A percentile compares a stretch with the other conserved stretches of the same genome.
These are phyloP conservation scores for Corythornis leucogaster DNA, from an alignment of 2,797 vertebrate genomes.

Conservation along the genomic window DNA sequence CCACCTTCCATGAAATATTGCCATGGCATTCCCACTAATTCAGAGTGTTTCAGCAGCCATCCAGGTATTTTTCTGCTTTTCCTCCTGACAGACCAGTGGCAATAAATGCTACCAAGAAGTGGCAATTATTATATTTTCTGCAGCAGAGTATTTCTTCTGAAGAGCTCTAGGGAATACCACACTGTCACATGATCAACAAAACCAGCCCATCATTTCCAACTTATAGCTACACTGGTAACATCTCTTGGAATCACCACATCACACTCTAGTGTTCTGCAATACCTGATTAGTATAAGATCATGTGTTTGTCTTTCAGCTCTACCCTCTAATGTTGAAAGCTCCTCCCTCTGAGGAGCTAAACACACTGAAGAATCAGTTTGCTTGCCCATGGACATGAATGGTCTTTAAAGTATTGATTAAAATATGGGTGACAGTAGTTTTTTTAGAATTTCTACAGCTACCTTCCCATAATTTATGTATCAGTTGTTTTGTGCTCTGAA, in stretches of 20 bases:
- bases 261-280: neutral
- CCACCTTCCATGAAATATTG: neutral
- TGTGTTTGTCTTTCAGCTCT: neutral
- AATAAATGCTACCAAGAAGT: neutral
- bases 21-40: neutral
- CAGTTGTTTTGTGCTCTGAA: neutral
- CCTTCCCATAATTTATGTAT: neutral
- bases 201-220: neutral
- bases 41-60: neutral
- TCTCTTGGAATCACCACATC: neutral
- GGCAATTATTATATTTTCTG: neutral
- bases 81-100: neutral
- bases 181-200: neutral
- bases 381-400: neutral
- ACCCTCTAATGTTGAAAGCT: neutral
- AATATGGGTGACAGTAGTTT: neutral
- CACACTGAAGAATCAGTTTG: neutral
- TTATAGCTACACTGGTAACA: rapidly evolving
- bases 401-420: neutral
- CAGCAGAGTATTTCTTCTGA: neutral
- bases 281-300: neutral
- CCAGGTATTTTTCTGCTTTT: neutral
- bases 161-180: neutral
- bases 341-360: neutral
- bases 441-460: neutral